Percentiles rank a stretch among this genome's conserved stretches.
Evolutionary conservation across 2,113 vertebrate genomes (phyloP).

Genomic region (Chunga burmeisteri): DNA sequence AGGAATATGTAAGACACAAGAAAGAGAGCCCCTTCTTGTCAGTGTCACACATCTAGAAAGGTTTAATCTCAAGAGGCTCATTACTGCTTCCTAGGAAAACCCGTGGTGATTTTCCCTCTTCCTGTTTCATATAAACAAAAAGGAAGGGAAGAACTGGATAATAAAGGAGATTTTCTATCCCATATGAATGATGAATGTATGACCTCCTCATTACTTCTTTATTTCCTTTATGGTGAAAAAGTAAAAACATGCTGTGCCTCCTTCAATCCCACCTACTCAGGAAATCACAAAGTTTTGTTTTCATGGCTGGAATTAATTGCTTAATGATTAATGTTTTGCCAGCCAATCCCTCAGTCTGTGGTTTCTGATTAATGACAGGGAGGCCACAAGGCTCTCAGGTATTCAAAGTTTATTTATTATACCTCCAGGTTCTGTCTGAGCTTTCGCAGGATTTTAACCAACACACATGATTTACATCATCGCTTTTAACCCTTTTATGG

Average conservation of each 20-base stretch:
- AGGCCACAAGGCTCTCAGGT: conserved; percentile 44
- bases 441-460: conserved; percentile 45
- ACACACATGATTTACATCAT: not conserved
- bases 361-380: conserved; percentile 63
- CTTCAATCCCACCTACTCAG: conserved; percentile 32
- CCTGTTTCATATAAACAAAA: not conserved
- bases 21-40: conserved; percentile 3
- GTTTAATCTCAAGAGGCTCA: not conserved
- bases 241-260: not conserved
- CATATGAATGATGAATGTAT: not conserved
- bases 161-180: not conserved
- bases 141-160: not conserved
- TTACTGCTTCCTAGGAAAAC: not conserved
- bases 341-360: conserved; percentile 26
- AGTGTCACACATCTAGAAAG: not conserved
- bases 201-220: not conserved
- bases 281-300: conserved; percentile 32
- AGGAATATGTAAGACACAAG: not conserved
- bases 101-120: not conserved
- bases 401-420: conserved; percentile 49
- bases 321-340: conserved; percentile 60
- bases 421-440: conserved; percentile 29
- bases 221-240: not conserved
- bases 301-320: conserved; percentile 40
- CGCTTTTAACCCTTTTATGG: conserved; percentile 20